phyloP scores from a whole-genome alignment of 1,140 invertebrate genomes.

The Drosophila funebris region DNA sequence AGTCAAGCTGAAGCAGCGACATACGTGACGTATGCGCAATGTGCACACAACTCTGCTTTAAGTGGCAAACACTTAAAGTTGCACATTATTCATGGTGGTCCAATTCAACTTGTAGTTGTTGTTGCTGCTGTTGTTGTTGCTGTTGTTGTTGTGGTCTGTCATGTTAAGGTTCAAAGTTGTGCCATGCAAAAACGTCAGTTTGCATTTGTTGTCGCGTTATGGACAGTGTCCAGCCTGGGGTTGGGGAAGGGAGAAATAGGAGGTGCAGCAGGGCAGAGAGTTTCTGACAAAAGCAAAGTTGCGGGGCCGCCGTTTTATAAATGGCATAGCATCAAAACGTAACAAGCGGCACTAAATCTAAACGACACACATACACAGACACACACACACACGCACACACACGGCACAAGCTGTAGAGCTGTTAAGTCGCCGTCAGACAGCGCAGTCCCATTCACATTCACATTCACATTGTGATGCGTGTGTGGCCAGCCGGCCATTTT shows the following conservation, averaged over 20 bases:
- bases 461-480: slow-evolving; percentile 26
- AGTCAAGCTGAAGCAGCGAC: slow-evolving; percentile 7
- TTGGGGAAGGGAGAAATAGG: background rate
- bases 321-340: slow-evolving; percentile 76
- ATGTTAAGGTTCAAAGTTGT: slow-evolving; percentile 70
- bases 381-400: slow-evolving; percentile 6
- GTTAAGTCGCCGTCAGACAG: slow-evolving; percentile 67
- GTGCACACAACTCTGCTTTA: slow-evolving; percentile 29
- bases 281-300: background rate
- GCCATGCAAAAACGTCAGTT: slow-evolving; percentile 70
- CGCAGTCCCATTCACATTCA: slow-evolving; percentile 33
- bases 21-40: slow-evolving; percentile 40
- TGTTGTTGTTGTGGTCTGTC: slow-evolving; percentile 65
- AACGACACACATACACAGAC: slow-evolving; percentile 58
- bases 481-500: slow-evolving; percentile 48
- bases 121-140: slow-evolving; percentile 3
- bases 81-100: slow-evolving; percentile 33
- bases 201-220: slow-evolving; percentile 65
- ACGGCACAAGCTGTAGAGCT: slow-evolving; percentile 54
- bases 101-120: background rate
- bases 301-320: slow-evolving; percentile 65
- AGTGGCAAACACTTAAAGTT: slow-evolving; percentile 51
- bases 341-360: slow-evolving; percentile 82
- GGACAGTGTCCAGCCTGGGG: slow-evolving; percentile 28
- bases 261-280: background rate